Conservation (phyloP, 2,113 vertebrate species). For the Channa argus region DNA sequence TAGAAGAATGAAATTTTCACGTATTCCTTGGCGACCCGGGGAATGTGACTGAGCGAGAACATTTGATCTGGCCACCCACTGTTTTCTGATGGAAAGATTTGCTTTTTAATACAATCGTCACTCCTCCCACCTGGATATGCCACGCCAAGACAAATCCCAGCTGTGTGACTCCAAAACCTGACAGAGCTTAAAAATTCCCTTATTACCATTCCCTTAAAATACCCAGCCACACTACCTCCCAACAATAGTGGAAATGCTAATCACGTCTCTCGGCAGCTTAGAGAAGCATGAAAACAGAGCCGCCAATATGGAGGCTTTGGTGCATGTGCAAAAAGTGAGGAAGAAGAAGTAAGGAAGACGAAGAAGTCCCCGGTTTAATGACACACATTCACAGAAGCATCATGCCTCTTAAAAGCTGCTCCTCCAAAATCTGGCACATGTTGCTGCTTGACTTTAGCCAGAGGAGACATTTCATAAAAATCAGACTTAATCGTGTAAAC, state of each 20-base stretch:
- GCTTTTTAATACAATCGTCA: slow-evolving; percentile 84
- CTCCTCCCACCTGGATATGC: slow-evolving; percentile 80
- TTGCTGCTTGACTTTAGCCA: slow-evolving; percentile 67
- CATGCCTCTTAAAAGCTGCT: slow-evolving; percentile 55
- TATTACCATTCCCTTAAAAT: slow-evolving; percentile 79
- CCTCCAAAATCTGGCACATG: slow-evolving; percentile 65
- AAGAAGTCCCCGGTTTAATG: slow-evolving; percentile 64
- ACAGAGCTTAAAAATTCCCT: slow-evolving; percentile 77
- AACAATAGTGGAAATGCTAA: slow-evolving; percentile 73
- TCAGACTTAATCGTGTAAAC: slow-evolving; percentile 74
- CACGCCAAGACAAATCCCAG: slow-evolving; percentile 82
- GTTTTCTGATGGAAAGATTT: slow-evolving; percentile 85
- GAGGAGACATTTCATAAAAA: slow-evolving; percentile 74
- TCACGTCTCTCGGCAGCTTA: slow-evolving; percentile 65
- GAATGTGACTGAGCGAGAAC: slow-evolving; percentile 78
- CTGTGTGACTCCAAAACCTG: slow-evolving; percentile 76
- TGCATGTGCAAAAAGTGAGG: slow-evolving; percentile 38
- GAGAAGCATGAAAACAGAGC: slow-evolving; percentile 56
- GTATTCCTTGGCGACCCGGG: slow-evolving; percentile 74
- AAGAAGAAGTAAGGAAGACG: slow-evolving; percentile 19
- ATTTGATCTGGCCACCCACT: slow-evolving; percentile 83
- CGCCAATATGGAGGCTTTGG: slow-evolving; percentile 60
- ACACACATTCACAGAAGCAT: slow-evolving; percentile 61
- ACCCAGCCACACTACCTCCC: slow-evolving; percentile 70
- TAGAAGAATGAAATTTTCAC: slow-evolving; percentile 73